These are phyloP conservation scores for Epsilonema sp. DNA, from an alignment of 2,888 invertebrate genomes.

Conservation along the genomic window DNA sequence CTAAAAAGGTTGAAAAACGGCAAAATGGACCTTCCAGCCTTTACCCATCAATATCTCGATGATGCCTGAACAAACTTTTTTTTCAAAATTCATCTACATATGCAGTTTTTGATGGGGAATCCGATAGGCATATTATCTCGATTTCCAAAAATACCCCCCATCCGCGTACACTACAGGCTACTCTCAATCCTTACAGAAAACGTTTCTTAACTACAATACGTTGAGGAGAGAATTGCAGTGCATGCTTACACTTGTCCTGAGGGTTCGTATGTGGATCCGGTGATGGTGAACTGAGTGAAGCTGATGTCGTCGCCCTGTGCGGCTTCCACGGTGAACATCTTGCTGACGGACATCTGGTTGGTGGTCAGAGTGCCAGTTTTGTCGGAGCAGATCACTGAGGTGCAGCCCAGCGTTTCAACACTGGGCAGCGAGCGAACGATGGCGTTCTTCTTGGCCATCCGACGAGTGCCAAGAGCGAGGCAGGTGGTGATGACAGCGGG, in stretches of 20 bases:
- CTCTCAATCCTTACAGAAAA: too few relatives aligned
- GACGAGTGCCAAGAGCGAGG: slow-evolving; percentile 81
- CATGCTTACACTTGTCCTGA: slow-evolving; percentile 63
- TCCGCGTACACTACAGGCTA: too few relatives aligned
- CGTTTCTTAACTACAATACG: too few relatives aligned
- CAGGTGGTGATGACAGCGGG: slow-evolving; percentile 99
- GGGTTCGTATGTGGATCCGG: slow-evolving; percentile 97
- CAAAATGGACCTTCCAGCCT: too few relatives aligned
- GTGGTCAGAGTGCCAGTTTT: slow-evolving; percentile 98
- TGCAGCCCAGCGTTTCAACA: slow-evolving; percentile 97
- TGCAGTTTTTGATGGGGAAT: too few relatives aligned
- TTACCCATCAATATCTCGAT: too few relatives aligned
- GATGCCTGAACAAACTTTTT: too few relatives aligned
- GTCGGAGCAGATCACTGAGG: slow-evolving; percentile 99
- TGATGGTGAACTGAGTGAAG: slow-evolving; percentile 89
- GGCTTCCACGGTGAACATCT: slow-evolving; percentile 82
- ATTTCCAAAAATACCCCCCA: too few relatives aligned
- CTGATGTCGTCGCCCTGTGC: slow-evolving; percentile 67
- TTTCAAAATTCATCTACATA: too few relatives aligned
- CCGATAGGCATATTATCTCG: too few relatives aligned
- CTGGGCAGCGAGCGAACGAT: slow-evolving; percentile 96
- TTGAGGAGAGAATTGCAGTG: too few relatives aligned
- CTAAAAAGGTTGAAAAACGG: too few relatives aligned
- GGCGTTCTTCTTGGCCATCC: slow-evolving; percentile 99
- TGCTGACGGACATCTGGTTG: slow-evolving; percentile 91